Evolutionary conservation across 2,113 vertebrate species (phyloP).

Genomic region (Bos indicus): DNA sequence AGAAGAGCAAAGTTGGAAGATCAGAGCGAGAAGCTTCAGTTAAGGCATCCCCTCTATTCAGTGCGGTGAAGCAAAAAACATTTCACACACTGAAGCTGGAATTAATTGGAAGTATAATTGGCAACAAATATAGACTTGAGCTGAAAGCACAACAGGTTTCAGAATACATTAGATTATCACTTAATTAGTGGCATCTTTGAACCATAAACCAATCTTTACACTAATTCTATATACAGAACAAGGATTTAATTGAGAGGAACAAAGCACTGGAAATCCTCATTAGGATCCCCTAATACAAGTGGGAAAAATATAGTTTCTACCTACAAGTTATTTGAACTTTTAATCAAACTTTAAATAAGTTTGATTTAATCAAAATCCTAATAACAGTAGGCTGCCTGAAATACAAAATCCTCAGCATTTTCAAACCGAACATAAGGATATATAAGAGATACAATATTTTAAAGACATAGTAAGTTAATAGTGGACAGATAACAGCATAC

Average conservation of each 20-base stretch:
- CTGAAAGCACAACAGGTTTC: conserved; percentile 65
- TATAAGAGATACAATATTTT: neutral
- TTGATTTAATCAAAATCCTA: neutral
- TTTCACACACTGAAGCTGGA: conserved; percentile 61
- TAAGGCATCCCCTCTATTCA: neutral
- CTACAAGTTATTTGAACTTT: conserved; percentile 12
- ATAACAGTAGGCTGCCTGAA: neutral
- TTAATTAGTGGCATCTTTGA: conserved; percentile 73
- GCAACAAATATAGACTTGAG: conserved; percentile 62
- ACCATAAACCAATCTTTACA: conserved; percentile 63
- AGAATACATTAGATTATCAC: conserved; percentile 67
- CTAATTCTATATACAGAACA: conserved; percentile 55
- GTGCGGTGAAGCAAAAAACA: neutral
- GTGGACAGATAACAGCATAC: neutral
- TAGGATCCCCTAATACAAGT: neutral
- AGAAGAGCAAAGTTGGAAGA: conserved; percentile 33
- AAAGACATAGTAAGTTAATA: neutral
- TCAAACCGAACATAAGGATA: neutral
- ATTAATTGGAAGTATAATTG: conserved; percentile 72
- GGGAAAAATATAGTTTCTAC: neutral
- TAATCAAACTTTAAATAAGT: neutral
- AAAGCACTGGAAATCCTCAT: neutral
- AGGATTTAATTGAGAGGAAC: conserved; percentile 47
- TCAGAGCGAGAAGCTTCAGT: neutral
- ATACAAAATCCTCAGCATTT: neutral